Base-by-base conservation (phyloP, 2,888 invertebrate genomes). In the Leucophenga montana region DNA sequence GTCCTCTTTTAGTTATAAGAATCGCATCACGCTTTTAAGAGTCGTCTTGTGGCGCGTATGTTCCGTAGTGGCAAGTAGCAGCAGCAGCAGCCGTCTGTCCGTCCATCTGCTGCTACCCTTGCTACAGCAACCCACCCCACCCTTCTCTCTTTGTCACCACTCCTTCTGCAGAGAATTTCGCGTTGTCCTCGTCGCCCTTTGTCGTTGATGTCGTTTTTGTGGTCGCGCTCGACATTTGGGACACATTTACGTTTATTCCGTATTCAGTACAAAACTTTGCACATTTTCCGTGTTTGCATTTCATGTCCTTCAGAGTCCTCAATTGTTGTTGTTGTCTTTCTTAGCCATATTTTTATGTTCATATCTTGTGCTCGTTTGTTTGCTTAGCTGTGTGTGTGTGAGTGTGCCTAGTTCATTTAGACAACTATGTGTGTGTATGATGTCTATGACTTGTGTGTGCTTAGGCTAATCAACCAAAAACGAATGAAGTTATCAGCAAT, bases 221-320 rank as follows among this genome's bases (percentile, higher is more conserved):
- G 77, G 76, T 78, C 79, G 66, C 73, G 71, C 62, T 66, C 71
- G 77, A 76, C 84, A 84, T 85, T 85, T 83, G 85, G 80, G 83
- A 85, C 79, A 81, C 77, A 79, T 84, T 82, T 80, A 82, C 80
- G 78, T 77, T 82, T 64, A 64, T 85, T 83, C 78, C 74, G 81
- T 80, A 83, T 84, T 85, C 83, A 85, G 82, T 76, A 74, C 78
- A 77, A 82, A 85, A 86, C 80, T 79, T 84, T 83, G 71, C 64
- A 54, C 66, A 70, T 71, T 69, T 73, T 64, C 71, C 71, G 69
- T 71, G 71, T 69, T 73, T 70, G 68, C 62, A 61, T 39, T 61
- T 8, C 33, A 22, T 8, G 14, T 53, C 8, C 54, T 16, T 39
- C 16, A 44, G 16, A 39, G 18, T 39, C 16, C 27, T 46, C 22